Percentiles rank a stretch among this genome's conserved stretches.
These are phyloP conservation scores for Chiroxiphia lanceolata DNA, from an alignment of 2,797 vertebrate genomes.

Conservation along the genomic window DNA sequence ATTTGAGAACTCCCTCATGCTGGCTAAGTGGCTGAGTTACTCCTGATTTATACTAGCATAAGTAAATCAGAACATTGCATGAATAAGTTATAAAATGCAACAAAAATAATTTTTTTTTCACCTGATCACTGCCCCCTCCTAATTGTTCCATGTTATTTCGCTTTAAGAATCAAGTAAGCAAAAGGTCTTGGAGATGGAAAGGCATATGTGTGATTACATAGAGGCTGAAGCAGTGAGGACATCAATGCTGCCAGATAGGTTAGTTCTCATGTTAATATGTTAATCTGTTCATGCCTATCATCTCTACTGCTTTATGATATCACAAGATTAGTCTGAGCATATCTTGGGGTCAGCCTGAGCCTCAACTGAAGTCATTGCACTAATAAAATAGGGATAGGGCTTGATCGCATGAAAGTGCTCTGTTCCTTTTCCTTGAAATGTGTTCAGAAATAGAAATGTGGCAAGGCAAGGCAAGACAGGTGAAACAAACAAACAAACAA, in stretches of 20 bases:
- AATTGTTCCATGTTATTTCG: not conserved
- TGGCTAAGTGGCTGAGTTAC: not conserved
- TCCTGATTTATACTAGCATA: not conserved
- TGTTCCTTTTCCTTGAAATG: not conserved
- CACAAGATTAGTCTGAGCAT: not conserved
- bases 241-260: not conserved
- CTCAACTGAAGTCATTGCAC: not conserved
- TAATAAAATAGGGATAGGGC: not conserved
- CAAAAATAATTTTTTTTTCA: not conserved
- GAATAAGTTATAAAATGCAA: not conserved
- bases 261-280: not conserved
- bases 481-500: not conserved
- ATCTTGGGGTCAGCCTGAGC: not conserved
- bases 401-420: not conserved
- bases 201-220: not conserved
- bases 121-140: not conserved
- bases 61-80: not conserved
- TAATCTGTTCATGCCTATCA: not conserved
- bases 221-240: not conserved
- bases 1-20: not conserved
- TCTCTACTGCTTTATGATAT: not conserved
- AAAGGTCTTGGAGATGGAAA: not conserved
- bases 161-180: not conserved
- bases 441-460: not conserved
- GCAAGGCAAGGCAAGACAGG: not conserved